Evolutionary conservation across 2,113 vertebrate species (phyloP).

Genomic region (Helogale parvula): DNA sequence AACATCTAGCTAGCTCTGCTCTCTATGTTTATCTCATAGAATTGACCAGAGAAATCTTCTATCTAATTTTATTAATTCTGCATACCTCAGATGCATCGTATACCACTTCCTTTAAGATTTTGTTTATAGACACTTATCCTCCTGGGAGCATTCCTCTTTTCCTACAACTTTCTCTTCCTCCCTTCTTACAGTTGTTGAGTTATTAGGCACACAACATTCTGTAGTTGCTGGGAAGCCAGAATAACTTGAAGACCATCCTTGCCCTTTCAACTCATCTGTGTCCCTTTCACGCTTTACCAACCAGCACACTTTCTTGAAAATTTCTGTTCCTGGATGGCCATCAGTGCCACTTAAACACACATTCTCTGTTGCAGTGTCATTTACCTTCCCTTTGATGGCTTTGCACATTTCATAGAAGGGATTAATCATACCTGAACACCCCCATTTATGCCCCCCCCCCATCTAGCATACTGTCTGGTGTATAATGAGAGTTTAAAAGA

Average conservation of each 20-base stretch:
- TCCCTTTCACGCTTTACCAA: not conserved
- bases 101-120: not conserved
- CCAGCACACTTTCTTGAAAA: not conserved
- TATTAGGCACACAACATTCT: not conserved
- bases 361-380: not conserved
- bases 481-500: constrained; percentile 55
- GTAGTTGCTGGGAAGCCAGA: not conserved
- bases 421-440: not conserved
- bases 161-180: not conserved
- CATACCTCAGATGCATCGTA: not conserved
- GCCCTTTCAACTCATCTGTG: not conserved
- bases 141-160: not conserved
- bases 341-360: rapidly evolving
- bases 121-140: not conserved
- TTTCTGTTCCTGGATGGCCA: not conserved
- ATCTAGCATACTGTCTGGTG: not conserved
- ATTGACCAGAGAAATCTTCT: not conserved
- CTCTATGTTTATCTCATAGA: not conserved
- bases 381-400: not conserved
- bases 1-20: not conserved
- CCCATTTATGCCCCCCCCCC: not conserved
- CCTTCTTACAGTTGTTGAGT: not conserved
- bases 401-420: not conserved
- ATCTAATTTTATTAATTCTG: not conserved
- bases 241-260: not conserved